A percentile compares a stretch with the other conserved stretches of the same genome.
Conservation (phyloP, 2,113 vertebrate species). For the Pristiophorus japonicus region DNA sequence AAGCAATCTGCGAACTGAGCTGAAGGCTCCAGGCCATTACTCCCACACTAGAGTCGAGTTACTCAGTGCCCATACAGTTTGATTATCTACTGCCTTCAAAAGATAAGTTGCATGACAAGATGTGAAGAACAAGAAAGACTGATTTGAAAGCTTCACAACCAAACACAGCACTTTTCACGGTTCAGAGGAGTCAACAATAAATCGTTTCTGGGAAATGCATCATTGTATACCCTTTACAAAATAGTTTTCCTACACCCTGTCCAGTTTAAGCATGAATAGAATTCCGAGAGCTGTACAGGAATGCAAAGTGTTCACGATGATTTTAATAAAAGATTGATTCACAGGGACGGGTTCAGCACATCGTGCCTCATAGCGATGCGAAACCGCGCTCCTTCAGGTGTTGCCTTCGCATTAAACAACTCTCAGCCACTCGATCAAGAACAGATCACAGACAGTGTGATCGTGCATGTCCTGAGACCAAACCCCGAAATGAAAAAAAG, state of each 20-base stretch:
- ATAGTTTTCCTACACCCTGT: not conserved
- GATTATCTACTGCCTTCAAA: not conserved
- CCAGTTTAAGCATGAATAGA: not conserved
- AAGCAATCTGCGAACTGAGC: not conserved
- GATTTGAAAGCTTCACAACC: not conserved
- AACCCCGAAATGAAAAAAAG: too few species aligned
- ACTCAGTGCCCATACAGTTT: not conserved
- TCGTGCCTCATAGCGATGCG: not conserved
- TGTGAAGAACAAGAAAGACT: not conserved
- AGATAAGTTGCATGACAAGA: not conserved
- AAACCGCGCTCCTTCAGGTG: not conserved
- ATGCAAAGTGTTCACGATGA: not conserved
- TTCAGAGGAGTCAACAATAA: not conserved
- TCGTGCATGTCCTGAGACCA: not conserved
- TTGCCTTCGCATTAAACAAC: not conserved
- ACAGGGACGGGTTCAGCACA: not conserved
- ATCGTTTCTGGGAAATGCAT: not conserved
- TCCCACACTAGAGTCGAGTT: not conserved
- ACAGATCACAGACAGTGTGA: not conserved
- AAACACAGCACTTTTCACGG: not conserved
- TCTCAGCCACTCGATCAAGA: not conserved
- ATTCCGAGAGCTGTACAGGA: not conserved
- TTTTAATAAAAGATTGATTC: not conserved
- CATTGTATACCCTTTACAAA: not conserved
- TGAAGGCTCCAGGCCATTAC: not conserved